phyloP scores from a whole-genome alignment of 2,113 vertebrate species.

The Cryptotis parvus region DNA sequence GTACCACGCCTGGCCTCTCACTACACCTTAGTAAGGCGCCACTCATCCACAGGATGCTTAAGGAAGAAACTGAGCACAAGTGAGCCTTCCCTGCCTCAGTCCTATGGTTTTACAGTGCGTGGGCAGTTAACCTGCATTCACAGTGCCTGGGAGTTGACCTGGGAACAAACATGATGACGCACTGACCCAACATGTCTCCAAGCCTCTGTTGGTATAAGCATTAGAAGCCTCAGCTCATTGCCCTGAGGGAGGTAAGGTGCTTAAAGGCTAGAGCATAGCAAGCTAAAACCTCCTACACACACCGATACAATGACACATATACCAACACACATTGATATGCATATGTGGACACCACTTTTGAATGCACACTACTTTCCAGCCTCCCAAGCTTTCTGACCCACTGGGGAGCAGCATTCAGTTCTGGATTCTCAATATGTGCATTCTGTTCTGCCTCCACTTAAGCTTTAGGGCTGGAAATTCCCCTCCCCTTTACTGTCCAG shows the following conservation, averaged over 20 bases:
- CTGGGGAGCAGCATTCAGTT: neutral
- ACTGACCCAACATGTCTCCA: neutral
- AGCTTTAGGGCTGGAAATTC: neutral
- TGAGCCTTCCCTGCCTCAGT: neutral
- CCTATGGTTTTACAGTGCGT: neutral
- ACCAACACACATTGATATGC: neutral
- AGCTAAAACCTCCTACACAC: constrained; percentile 1
- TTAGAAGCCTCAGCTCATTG: neutral
- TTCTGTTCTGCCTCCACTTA: neutral
- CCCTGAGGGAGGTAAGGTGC: neutral
- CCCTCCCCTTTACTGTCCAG: neutral
- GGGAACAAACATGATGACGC: neutral
- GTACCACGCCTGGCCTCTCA: too few relatives aligned
- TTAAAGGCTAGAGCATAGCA: neutral
- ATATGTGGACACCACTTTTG: neutral
- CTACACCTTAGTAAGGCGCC: too few relatives aligned
- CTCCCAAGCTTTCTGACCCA: neutral
- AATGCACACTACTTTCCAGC: neutral
- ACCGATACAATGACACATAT: neutral
- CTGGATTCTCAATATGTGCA: neutral
- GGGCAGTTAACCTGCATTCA: too few relatives aligned
- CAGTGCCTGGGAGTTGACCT: neutral
- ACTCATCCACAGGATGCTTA: neutral
- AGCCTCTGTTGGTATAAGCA: constrained; percentile 19
- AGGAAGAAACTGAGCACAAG: neutral